Conservation (phyloP, 2,888 invertebrate species). For the Amphipoea oculea region DNA sequence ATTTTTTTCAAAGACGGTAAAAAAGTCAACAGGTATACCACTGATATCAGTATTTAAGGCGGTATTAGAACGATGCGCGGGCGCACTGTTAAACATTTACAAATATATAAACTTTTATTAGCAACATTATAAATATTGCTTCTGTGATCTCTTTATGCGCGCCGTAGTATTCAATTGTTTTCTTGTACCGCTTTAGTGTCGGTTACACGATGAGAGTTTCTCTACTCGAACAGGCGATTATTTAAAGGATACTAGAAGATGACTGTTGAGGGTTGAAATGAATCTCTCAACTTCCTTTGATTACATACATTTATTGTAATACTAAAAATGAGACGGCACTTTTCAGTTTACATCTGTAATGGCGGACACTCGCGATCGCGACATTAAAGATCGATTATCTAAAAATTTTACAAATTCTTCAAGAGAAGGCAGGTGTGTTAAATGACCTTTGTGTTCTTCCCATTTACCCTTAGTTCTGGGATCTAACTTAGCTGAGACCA, state of each 20-base stretch:
- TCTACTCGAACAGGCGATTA: background rate
- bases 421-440: too few species aligned
- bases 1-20: background rate
- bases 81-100: constrained; percentile 38
- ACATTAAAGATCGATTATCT: too few species aligned
- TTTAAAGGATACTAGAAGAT: background rate
- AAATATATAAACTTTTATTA: constrained; percentile 36
- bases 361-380: too few species aligned
- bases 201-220: constrained; percentile 12
- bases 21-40: background rate
- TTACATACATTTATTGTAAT: too few species aligned
- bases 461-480: too few species aligned
- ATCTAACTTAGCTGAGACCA: too few species aligned
- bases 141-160: constrained; percentile 42
- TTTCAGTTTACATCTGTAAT: too few species aligned
- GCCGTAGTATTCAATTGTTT: constrained; percentile 20
- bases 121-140: constrained; percentile 12
- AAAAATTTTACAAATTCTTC: too few species aligned
- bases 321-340: too few species aligned
- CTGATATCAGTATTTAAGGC: constrained; percentile 38
- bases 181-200: constrained; percentile 23
- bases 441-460: too few species aligned
- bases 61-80: constrained; percentile 22
- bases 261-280: background rate
- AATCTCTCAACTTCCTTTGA: too few species aligned